Evolutionary conservation across 2,113 vertebrate species (phyloP).

Genomic region (Callopanchax toddi): DNA sequence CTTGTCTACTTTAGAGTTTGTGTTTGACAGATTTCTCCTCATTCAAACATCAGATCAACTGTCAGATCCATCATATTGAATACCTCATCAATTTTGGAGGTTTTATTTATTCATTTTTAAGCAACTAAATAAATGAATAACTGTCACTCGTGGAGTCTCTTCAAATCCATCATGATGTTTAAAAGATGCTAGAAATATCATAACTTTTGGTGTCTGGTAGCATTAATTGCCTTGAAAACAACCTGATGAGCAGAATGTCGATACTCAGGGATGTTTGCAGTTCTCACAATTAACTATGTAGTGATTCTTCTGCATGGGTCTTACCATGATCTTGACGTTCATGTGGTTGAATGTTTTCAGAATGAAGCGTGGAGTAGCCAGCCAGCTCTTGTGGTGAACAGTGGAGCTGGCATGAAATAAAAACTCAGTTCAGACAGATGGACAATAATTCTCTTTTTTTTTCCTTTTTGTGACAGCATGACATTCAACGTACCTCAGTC

Average conservation of each 20-base stretch:
- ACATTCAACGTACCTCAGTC: too few species aligned
- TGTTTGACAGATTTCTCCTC: conserved; percentile 3
- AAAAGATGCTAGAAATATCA: not conserved
- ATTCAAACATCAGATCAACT: conserved; percentile 3
- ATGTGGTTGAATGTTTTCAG: too few species aligned
- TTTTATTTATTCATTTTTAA: conserved; percentile 8
- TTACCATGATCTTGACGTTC: too few species aligned
- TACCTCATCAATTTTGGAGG: not conserved
- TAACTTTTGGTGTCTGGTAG: not conserved
- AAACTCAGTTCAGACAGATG: too few species aligned
- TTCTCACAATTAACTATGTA: too few species aligned
- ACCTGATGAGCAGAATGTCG: not conserved
- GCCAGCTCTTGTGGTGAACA: too few species aligned
- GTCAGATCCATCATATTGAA: conserved; percentile 5
- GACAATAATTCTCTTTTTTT: too few species aligned
- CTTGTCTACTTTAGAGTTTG: not conserved
- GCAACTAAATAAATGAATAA: conserved; percentile 8
- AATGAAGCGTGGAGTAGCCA: too few species aligned
- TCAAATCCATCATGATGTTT: not conserved
- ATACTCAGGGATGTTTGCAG: too few species aligned
- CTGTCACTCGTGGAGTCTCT: not conserved
- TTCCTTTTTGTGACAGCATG: too few species aligned
- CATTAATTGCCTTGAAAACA: not conserved
- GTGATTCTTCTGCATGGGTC: too few species aligned
- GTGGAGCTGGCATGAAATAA: too few species aligned